Evolutionary conservation across 2,113 vertebrate genomes (phyloP), one percentile per base, ranked within the genome.

Genomic region (Colossoma macropomum): DNA sequence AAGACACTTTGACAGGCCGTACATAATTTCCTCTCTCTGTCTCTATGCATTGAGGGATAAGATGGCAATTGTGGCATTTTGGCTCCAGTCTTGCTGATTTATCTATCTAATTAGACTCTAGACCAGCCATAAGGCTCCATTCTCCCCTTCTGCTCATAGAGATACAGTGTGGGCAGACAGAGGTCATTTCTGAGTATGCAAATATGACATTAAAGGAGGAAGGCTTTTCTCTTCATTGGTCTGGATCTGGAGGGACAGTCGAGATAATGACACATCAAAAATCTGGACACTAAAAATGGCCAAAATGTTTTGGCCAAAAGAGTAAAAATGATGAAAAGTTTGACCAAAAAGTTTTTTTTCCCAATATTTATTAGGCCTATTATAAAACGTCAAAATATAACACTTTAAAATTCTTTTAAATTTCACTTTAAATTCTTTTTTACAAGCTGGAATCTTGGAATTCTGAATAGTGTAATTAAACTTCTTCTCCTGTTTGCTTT

Each of bases 171-270:
- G 82, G 86, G 77, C 87, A 88, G 90, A 91, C 86, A 86, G 87
- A 91, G 91, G 90, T 92, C 91, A 82, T 68, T 88, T 84, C 84
- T 83, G 85, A 75, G 87, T 94, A 95, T 94, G 93, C 93, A 91
- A 94, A 95, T 95, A 89, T 94, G 93, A 94, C 93, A 94, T 94
- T 94, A 93, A 93, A 79, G 84, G 28, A 88, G 89, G 81, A 38
- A 82, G 81, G 87, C 87, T 89, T 89, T 90, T 62, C 80, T 79
- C 54, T 81, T 72, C 87, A 77, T 87, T 88, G 89, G 93, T 93
- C 91, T 90, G 92, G 85, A 92, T 91, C 91, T 87, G 85, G 81
- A 75, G 79, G 69, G 82, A 88, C 69, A 73, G 83, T 75, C 21
- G 6, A 56, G 17, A 23, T 56, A 17, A 23, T 23, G 54, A 56